phyloP scores from a whole-genome alignment of 2,888 invertebrate species.

The Ctenicera cuprea region DNA sequence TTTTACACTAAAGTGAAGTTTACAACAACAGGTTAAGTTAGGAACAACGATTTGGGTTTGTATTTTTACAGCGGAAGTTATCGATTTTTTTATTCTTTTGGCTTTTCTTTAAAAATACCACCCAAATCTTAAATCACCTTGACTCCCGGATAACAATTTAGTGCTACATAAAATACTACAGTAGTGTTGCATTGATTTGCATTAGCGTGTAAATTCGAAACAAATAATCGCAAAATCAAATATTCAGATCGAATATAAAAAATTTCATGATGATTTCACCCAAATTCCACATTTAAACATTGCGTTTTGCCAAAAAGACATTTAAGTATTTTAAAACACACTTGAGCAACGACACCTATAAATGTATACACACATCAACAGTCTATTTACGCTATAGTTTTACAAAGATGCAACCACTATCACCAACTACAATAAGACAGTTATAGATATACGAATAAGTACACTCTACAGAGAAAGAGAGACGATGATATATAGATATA shows the following conservation, averaged over 20 bases:
- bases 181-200: conserved; percentile 65
- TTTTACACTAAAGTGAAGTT: conserved; percentile 61
- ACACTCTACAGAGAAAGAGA: conserved; percentile 58
- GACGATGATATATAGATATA: conserved; percentile 64
- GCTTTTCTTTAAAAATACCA: conserved; percentile 44
- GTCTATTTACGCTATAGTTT: conserved; percentile 61
- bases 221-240: conserved; percentile 30
- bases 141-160: conserved; percentile 65
- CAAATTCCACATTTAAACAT: conserved; percentile 72
- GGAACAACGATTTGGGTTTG: conserved; percentile 63
- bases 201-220: conserved; percentile 59
- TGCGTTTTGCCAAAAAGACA: conserved; percentile 72
- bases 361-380: conserved; percentile 68
- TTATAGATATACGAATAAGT: conserved; percentile 59
- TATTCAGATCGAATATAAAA: too few species aligned
- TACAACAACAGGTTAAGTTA: conserved; percentile 66
- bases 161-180: conserved; percentile 54
- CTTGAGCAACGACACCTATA: conserved; percentile 72
- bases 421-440: conserved; percentile 64
- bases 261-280: conserved; percentile 70
- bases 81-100: not conserved
- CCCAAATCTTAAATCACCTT: conserved; percentile 60
- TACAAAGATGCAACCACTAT: conserved; percentile 62
- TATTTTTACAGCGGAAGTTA: conserved; percentile 33
- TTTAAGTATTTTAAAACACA: conserved; percentile 51